phyloP scores from a whole-genome alignment of 2,113 vertebrate genomes.

The Gadus chalcogrammus region DNA sequence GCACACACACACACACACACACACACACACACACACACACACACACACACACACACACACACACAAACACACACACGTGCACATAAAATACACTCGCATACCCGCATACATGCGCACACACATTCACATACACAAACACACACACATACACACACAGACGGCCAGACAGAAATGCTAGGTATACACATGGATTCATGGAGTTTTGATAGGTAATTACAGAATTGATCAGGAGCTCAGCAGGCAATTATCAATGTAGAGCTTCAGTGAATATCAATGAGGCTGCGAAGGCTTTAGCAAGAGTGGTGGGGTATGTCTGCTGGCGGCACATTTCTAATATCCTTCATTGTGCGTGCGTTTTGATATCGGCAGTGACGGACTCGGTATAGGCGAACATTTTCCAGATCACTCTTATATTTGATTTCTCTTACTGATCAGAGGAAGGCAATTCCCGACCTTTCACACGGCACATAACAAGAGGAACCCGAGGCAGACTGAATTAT shows the following conservation, averaged over 20 bases:
- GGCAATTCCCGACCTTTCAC: conserved; percentile 57
- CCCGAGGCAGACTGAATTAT: conserved; percentile 21
- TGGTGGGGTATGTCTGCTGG: conserved; percentile 5
- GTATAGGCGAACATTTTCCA: conserved; percentile 34
- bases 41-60: neutral
- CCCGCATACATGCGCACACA: neutral
- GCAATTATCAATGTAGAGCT: conserved; percentile 50
- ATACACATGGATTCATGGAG: conserved; percentile 39
- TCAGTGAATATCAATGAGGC: conserved; percentile 52
- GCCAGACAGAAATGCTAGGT: neutral
- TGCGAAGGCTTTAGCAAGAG: neutral
- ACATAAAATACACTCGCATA: too few species aligned
- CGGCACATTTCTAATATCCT: conserved; percentile 38
- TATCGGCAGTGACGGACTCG: conserved; percentile 30
- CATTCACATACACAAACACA: neutral
- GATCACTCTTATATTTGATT: conserved; percentile 48
- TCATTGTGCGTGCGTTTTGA: conserved; percentile 32
- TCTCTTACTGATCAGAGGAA: conserved; percentile 49
- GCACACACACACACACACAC: neutral
- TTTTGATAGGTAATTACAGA: conserved; percentile 59
- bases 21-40: neutral
- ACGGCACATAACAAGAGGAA: conserved; percentile 36
- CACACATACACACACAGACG: neutral
- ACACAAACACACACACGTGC: neutral
- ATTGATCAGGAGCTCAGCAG: conserved; percentile 60